Percentiles rank a stretch among this genome's conserved stretches.
These are phyloP conservation scores for Borostomias antarcticus DNA, from an alignment of 2,797 vertebrate genomes.

Conservation along the genomic window DNA sequence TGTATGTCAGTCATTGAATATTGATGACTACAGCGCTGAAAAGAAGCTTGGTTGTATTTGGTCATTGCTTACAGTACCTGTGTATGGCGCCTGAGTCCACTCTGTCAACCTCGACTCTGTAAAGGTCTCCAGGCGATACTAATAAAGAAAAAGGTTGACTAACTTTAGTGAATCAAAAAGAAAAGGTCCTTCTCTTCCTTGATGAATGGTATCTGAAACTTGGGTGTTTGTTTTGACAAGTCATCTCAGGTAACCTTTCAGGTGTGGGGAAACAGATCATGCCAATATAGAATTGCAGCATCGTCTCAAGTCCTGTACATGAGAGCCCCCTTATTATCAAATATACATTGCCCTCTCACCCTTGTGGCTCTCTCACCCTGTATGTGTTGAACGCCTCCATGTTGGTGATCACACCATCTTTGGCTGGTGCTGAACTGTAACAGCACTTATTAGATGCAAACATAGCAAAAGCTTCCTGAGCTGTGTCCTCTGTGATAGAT, in stretches of 20 bases:
- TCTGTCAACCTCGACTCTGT: constrained; percentile 69
- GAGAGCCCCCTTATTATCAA: too few relatives aligned
- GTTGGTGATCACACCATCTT: constrained; percentile 64
- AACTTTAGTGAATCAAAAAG: background rate
- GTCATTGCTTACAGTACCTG: constrained; percentile 48
- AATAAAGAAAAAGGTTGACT: constrained; percentile 10
- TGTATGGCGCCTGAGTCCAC: constrained; percentile 59
- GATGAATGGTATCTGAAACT: background rate
- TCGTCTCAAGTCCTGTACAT: background rate
- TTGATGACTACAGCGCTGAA: background rate
- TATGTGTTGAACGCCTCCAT: constrained; percentile 77
- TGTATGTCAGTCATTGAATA: too few relatives aligned
- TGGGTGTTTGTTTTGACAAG: background rate
- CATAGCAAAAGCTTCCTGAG: constrained; percentile 66
- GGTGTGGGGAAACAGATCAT: background rate
- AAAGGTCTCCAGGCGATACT: constrained; percentile 83
- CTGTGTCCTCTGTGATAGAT: constrained; percentile 70
- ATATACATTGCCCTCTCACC: too few relatives aligned
- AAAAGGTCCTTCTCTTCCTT: too few relatives aligned
- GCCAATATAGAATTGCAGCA: background rate
- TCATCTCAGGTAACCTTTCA: background rate
- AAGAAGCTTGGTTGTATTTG: constrained; percentile 10
- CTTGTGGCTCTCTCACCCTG: constrained; percentile 65
- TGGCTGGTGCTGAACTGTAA: constrained; percentile 70
- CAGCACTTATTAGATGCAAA: constrained; percentile 75